Percentiles rank a stretch among this genome's conserved stretches.
Conservation (phyloP, 2,888 invertebrate genomes). For the Megastigmus dorsalis region DNA sequence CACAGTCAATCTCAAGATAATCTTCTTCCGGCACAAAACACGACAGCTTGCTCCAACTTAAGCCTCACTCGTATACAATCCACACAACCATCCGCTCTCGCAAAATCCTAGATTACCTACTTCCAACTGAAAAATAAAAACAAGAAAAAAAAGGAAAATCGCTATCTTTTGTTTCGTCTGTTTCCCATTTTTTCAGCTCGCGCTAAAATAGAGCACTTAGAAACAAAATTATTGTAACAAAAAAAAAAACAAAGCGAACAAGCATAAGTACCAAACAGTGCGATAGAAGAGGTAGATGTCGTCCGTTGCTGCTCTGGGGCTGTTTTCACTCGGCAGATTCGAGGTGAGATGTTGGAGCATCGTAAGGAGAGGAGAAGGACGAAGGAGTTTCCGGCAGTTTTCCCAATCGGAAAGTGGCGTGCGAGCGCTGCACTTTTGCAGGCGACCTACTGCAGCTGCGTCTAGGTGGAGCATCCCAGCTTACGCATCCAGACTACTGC, state of each 20-base stretch:
- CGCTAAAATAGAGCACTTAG: background rate
- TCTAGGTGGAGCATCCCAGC: too few species aligned
- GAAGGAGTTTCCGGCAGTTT: background rate
- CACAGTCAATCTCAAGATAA: constrained; percentile 1
- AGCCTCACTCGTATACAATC: too few species aligned
- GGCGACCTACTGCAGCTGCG: background rate
- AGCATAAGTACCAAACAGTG: background rate
- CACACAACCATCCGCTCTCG: background rate
- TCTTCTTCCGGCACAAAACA: too few species aligned
- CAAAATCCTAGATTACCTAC: background rate
- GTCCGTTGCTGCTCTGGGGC: background rate
- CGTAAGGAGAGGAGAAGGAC: too few species aligned
- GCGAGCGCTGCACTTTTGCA: background rate
- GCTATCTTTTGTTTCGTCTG: constrained; percentile 25
- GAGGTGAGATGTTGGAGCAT: background rate
- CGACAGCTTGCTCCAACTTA: too few species aligned
- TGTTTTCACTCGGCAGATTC: constrained; percentile 1
- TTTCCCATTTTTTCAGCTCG: constrained; percentile 37
- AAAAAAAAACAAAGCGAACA: background rate
- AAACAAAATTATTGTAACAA: background rate
- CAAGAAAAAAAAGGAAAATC: background rate
- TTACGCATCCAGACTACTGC: background rate
- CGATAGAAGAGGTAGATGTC: constrained; percentile 2
- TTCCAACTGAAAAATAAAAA: too few species aligned
- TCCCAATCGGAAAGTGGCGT: background rate